Evolutionary conservation across 2,888 invertebrate genomes (phyloP).

Genomic region (Scaptomyza cyrtandrae): DNA sequence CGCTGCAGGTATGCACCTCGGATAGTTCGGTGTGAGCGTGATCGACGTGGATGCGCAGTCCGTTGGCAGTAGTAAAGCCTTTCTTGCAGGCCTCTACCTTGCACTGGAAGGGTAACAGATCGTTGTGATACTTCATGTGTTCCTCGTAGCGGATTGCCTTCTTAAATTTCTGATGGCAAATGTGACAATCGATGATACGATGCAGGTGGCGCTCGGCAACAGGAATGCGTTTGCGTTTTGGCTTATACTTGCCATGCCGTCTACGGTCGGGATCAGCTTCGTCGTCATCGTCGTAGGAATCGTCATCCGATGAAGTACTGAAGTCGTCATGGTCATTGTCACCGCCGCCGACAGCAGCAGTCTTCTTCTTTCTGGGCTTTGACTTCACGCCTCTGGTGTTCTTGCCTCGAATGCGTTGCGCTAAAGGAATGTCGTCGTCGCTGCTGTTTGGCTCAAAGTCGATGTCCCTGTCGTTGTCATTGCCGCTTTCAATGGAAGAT

Average conservation of each 20-base stretch:
- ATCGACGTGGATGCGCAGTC: conserved; percentile 79
- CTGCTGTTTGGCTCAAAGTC: conserved; percentile 74
- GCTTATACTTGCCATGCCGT: conserved; percentile 50
- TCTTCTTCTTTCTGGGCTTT: conserved; percentile 45
- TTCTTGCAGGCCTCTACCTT: conserved; percentile 79
- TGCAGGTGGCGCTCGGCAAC: conserved; percentile 75
- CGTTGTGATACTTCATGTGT: conserved; percentile 83
- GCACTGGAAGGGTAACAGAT: conserved; percentile 81
- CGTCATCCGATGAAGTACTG: conserved; percentile 44
- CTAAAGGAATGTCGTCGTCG: conserved; percentile 80
- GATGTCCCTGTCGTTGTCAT: conserved; percentile 73
- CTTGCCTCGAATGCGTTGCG: conserved; percentile 66
- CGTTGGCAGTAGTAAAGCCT: conserved; percentile 80
- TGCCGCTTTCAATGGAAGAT: conserved; percentile 68
- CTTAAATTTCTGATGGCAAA: conserved; percentile 82
- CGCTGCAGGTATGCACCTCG: conserved; percentile 76
- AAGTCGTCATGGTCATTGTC: conserved; percentile 55
- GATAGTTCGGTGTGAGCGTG: conserved; percentile 81
- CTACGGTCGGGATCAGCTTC: conserved; percentile 35
- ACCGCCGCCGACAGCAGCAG: conserved; percentile 18
- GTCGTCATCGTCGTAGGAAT: conserved; percentile 42
- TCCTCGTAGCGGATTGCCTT: conserved; percentile 80
- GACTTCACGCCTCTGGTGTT: conserved; percentile 35
- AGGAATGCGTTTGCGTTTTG: conserved; percentile 72
- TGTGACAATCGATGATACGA: conserved; percentile 81